phyloP scores from a whole-genome alignment of 1,140 invertebrate genomes.

The Eupristina koningsbergeri region DNA sequence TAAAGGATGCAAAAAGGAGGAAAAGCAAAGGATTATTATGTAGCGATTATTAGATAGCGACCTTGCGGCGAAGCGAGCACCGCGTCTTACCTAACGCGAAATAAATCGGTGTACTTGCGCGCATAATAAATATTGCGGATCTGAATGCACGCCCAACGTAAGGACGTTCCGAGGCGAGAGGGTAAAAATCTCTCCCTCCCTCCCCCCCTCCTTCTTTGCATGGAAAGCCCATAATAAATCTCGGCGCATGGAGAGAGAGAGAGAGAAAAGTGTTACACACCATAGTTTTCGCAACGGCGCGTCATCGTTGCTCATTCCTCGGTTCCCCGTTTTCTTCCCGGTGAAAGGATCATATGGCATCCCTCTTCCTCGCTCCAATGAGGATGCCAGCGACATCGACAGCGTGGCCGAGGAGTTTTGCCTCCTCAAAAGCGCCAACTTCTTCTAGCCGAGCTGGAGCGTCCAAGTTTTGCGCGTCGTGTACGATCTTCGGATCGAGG shows the following conservation, averaged over 20 bases:
- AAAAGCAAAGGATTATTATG: constrained; percentile 12
- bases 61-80: constrained; percentile 24
- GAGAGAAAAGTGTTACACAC: no score
- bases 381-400: neutral
- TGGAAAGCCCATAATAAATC: constrained; percentile 32
- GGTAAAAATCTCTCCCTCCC: neutral
- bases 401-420: neutral
- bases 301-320: constrained; percentile 56
- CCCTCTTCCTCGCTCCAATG: neutral
- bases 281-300: constrained; percentile 56
- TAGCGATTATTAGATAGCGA: constrained; percentile 34
- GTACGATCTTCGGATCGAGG: no score
- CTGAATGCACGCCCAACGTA: constrained; percentile 9
- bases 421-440: no score
- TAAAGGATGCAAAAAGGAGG: neutral
- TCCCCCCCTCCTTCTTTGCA: neutral
- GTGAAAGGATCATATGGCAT: constrained; percentile 58
- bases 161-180: constrained; percentile 6
- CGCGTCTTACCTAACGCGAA: constrained; percentile 37
- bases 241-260: neutral
- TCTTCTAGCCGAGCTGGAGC: no score
- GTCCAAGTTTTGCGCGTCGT: no score
- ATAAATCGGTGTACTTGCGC: constrained; percentile 17
- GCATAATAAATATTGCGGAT: constrained; percentile 35
- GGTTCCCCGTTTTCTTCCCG: constrained; percentile 32